Evolutionary conservation across 2,888 invertebrate genomes (phyloP).

Genomic region (Sepiola atlantica): DNA sequence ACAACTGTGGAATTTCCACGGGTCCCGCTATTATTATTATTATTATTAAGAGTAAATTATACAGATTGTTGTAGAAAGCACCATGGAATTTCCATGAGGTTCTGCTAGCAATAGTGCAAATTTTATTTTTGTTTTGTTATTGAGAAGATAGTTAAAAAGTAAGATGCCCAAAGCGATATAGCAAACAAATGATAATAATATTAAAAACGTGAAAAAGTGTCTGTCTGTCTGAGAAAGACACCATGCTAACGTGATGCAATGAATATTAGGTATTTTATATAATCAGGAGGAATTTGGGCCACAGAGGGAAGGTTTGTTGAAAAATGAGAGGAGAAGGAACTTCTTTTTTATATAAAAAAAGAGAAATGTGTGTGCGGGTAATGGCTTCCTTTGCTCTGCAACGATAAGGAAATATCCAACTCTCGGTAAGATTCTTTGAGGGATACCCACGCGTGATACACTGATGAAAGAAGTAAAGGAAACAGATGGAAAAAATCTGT

Average conservation of each 20-base stretch:
- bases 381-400: not conserved
- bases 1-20: too few relatives aligned
- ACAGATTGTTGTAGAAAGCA: too few relatives aligned
- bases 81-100: too few relatives aligned
- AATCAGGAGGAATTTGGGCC: not conserved
- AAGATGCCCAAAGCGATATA: too few relatives aligned
- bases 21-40: too few relatives aligned
- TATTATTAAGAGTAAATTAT: too few relatives aligned
- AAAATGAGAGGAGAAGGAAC: not conserved
- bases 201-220: not conserved
- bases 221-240: not conserved
- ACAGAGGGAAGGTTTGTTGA: not conserved
- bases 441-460: not conserved
- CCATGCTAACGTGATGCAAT: not conserved
- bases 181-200: not conserved
- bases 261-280: not conserved
- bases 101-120: too few relatives aligned
- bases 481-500: not conserved
- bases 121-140: too few relatives aligned
- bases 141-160: too few relatives aligned
- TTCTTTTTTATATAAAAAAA: not conserved
- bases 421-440: not conserved
- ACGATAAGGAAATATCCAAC: not conserved
- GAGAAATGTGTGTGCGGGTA: conserved; percentile 7
- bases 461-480: not conserved